phyloP scores from a whole-genome alignment of 1,140 invertebrate genomes.

The Helicoverpa armigera region DNA sequence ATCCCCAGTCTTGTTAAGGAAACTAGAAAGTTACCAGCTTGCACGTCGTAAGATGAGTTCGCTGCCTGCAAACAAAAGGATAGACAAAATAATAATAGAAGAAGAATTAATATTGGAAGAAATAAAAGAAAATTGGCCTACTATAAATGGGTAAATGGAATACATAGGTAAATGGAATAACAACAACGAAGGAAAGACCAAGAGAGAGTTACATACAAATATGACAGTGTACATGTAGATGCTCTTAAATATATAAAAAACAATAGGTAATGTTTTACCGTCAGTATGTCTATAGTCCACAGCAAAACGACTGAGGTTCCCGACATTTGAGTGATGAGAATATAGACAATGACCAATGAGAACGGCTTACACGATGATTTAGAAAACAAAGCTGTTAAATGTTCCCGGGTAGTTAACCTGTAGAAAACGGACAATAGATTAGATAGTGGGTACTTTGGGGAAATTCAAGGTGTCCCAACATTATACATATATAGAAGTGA shows the following conservation, averaged over 20 bases:
- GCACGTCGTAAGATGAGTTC: slow-evolving; percentile 58
- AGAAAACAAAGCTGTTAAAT: slow-evolving; percentile 52
- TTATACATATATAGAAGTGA: no score
- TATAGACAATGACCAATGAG: slow-evolving; percentile 57
- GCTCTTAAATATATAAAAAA: background rate
- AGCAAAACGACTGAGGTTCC: slow-evolving; percentile 60
- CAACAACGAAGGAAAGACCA: no score
- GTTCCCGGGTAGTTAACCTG: slow-evolving; percentile 59
- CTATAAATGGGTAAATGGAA: no score
- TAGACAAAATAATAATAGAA: no score
- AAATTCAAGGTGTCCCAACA: no score
- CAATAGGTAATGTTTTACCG: slow-evolving; percentile 51
- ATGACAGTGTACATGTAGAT: background rate
- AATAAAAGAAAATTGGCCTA: no score
- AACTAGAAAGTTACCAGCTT: slow-evolving; percentile 59
- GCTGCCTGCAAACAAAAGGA: slow-evolving; percentile 57
- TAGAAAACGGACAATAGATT: slow-evolving; percentile 15
- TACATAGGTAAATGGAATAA: no score
- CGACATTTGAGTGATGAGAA: slow-evolving; percentile 56
- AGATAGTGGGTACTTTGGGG: background rate
- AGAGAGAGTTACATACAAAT: no score
- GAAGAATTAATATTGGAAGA: no score
- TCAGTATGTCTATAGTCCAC: slow-evolving; percentile 66
- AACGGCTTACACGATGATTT: slow-evolving; percentile 62
- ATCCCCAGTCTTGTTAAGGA: slow-evolving; percentile 57